These are phyloP conservation scores for Pteruthius melanotis DNA, from an alignment of 2,113 vertebrate species.

Conservation along the genomic window DNA sequence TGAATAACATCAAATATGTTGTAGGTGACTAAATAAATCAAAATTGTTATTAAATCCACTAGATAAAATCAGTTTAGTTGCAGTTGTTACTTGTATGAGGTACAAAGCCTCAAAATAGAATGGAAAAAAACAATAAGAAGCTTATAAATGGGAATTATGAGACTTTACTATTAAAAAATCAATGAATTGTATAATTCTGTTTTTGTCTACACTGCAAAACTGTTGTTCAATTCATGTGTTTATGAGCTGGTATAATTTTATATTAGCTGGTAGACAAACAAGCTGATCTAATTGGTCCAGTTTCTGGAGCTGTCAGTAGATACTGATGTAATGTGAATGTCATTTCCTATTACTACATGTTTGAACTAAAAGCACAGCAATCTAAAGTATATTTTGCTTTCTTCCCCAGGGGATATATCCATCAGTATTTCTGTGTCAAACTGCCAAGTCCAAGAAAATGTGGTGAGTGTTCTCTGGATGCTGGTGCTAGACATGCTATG, in stretches of 20 bases:
- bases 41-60: neutral
- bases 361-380: conserved; percentile 35
- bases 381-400: conserved; percentile 41
- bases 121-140: neutral
- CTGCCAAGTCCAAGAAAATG: conserved; percentile 95
- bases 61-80: neutral
- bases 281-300: conserved; percentile 1
- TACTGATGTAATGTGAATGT: conserved; percentile 25
- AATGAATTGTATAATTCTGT: neutral
- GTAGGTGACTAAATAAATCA: neutral
- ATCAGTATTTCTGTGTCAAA: conserved; percentile 98
- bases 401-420: conserved; percentile 86
- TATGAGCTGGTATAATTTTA: neutral
- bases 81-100: neutral
- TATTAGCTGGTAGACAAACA: neutral
- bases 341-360: conserved; percentile 20
- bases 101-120: neutral
- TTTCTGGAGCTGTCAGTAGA: conserved; percentile 27
- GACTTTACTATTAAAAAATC: neutral
- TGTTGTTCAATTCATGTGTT: neutral
- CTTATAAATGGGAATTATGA: neutral
- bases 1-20: neutral
- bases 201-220: neutral
- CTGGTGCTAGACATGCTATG: neutral
- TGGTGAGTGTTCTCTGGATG: conserved; percentile 79